Evolutionary conservation across 2,888 invertebrate genomes (phyloP).

Genomic region (Caenorhabditis macrosperma): DNA sequence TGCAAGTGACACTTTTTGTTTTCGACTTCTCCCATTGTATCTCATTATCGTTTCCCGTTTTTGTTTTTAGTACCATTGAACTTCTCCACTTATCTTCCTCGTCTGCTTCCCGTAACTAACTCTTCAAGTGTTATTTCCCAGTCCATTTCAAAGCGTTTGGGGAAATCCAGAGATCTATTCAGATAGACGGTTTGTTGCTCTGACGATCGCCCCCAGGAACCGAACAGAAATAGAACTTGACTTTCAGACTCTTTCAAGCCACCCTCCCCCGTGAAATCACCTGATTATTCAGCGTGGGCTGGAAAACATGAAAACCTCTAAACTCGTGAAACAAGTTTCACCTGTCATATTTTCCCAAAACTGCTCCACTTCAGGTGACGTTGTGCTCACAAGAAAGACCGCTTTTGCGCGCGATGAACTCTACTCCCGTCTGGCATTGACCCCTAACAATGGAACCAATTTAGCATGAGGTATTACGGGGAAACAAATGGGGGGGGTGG

Average conservation of each 20-base stretch:
- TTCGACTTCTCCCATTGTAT: not conserved
- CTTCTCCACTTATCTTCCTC: not conserved
- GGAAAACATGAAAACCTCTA: not conserved
- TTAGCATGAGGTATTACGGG: slow-evolving; percentile 24
- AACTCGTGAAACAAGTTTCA: slow-evolving; percentile 29
- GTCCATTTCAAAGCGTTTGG: too few relatives aligned
- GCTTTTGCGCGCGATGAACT: slow-evolving; percentile 20
- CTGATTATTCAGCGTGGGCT: not conserved
- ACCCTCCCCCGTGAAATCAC: not conserved
- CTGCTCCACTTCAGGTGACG: slow-evolving; percentile 8
- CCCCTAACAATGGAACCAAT: slow-evolving; percentile 34
- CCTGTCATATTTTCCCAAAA: slow-evolving; percentile 23
- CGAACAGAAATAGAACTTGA: too few relatives aligned
- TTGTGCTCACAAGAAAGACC: slow-evolving; percentile 4
- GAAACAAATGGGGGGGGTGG: slow-evolving; percentile 5
- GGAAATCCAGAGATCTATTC: too few relatives aligned
- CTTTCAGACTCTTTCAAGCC: too few relatives aligned
- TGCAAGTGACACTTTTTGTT: slow-evolving; percentile 29
- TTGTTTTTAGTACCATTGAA: not conserved
- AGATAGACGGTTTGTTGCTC: too few relatives aligned
- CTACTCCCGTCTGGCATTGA: not conserved
- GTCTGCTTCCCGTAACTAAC: too few relatives aligned
- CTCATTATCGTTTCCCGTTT: not conserved
- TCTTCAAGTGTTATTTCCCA: too few relatives aligned
- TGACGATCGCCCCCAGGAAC: too few relatives aligned